Conservation (phyloP, 2,113 vertebrate genomes). For the Stigmatopora argus region DNA sequence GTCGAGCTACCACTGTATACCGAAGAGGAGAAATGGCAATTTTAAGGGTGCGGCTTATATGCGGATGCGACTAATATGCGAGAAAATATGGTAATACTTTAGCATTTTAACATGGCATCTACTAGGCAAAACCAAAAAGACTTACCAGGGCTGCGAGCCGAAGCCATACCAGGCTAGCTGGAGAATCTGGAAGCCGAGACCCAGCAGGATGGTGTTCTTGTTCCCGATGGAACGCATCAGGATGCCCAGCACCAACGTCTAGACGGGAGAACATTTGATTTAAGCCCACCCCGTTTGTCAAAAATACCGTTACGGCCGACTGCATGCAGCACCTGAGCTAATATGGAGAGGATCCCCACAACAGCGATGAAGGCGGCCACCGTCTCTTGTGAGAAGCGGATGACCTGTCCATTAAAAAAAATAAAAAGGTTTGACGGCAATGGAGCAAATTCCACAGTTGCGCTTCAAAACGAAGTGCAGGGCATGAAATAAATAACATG, state of each 20-base stretch:
- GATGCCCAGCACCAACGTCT: conserved; percentile 85
- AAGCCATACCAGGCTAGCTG: conserved; percentile 91
- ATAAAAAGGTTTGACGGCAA: conserved; percentile 12
- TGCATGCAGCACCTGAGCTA: conserved; percentile 79
- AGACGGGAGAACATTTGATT: background rate
- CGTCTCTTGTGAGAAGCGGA: conserved; percentile 81
- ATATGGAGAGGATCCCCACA: conserved; percentile 85
- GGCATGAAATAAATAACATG: background rate
- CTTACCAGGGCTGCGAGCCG: conserved; percentile 88
- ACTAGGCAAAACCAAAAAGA: too few relatives aligned
- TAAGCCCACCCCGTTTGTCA: background rate
- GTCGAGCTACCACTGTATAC: too few relatives aligned
- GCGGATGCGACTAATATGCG: too few relatives aligned
- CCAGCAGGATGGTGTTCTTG: conserved; percentile 87
- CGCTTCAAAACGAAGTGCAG: background rate
- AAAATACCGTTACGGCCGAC: background rate
- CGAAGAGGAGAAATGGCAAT: too few relatives aligned
- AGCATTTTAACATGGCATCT: too few relatives aligned
- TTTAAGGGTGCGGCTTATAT: too few relatives aligned
- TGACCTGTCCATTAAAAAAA: conserved; percentile 68
- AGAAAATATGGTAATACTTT: too few relatives aligned
- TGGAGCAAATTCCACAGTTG: background rate
- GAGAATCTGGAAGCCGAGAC: conserved; percentile 87
- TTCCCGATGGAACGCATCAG: conserved; percentile 89
- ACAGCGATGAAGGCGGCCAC: conserved; percentile 88